phyloP scores from a whole-genome alignment of 2,888 invertebrate genomes.

The Andrena trimmerana region DNA sequence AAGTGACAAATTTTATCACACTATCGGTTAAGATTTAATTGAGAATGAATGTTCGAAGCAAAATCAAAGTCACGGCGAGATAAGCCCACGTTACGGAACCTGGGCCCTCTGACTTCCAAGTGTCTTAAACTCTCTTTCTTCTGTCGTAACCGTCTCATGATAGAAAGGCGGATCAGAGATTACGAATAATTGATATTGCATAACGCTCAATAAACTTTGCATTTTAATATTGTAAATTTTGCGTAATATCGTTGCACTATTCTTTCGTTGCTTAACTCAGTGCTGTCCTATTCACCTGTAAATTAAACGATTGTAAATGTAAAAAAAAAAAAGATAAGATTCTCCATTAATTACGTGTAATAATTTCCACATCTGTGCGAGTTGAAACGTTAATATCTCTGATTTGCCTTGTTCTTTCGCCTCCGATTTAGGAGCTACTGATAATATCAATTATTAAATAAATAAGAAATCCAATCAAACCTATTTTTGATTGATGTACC shows the following conservation, averaged over 20 bases:
- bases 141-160: slow-evolving; percentile 79
- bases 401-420: slow-evolving; percentile 79
- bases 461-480: slow-evolving; percentile 78
- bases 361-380: slow-evolving; percentile 50
- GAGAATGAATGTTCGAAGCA: slow-evolving; percentile 76
- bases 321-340: slow-evolving; percentile 13
- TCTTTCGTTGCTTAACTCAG: slow-evolving; percentile 39
- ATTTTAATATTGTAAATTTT: slow-evolving; percentile 52
- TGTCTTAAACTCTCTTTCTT: slow-evolving; percentile 80
- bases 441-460: slow-evolving; percentile 81
- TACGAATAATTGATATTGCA: slow-evolving; percentile 64
- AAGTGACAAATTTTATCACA: slow-evolving; percentile 72
- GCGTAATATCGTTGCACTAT: slow-evolving; percentile 35
- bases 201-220: slow-evolving; percentile 61
- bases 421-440: slow-evolving; percentile 77
- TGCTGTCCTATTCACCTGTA: slow-evolving; percentile 36
- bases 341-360: slow-evolving; percentile 40
- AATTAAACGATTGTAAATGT: slow-evolving; percentile 35
- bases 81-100: slow-evolving; percentile 73
- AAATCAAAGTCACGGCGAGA: slow-evolving; percentile 79
- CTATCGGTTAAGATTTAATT: slow-evolving; percentile 72
- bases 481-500: slow-evolving; percentile 59
- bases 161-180: slow-evolving; percentile 76
- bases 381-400: slow-evolving; percentile 69
- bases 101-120: slow-evolving; percentile 82